These are phyloP conservation scores for Merluccius polli DNA, from an alignment of 2,797 vertebrate species.

Conservation along the genomic window DNA sequence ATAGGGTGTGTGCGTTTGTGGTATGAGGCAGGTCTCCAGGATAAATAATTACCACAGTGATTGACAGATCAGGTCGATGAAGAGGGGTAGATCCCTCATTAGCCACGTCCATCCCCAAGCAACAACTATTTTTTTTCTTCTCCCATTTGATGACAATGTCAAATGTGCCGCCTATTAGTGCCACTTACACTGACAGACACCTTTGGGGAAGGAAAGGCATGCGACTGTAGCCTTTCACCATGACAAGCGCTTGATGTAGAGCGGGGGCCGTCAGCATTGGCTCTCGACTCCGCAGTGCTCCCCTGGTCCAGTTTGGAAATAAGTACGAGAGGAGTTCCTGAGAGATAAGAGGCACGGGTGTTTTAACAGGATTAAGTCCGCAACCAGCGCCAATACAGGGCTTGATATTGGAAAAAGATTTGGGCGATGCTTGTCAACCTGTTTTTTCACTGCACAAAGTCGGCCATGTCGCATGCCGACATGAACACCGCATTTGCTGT, in stretches of 20 bases:
- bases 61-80: slow-evolving; percentile 57
- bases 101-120: slow-evolving; percentile 56
- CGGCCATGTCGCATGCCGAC: no score
- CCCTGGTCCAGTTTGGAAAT: slow-evolving; percentile 23
- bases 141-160: slow-evolving; percentile 69
- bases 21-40: neutral
- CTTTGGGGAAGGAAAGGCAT: slow-evolving; percentile 37
- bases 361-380: neutral
- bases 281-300: slow-evolving; percentile 4
- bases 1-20: neutral
- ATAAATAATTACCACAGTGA: slow-evolving; percentile 69
- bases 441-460: neutral
- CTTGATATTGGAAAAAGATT: slow-evolving; percentile 17
- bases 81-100: slow-evolving; percentile 62
- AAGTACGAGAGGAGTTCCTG: slow-evolving; percentile 22
- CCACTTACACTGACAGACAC: slow-evolving; percentile 66
- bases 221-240: slow-evolving; percentile 35
- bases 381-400: slow-evolving; percentile 22
- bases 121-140: neutral
- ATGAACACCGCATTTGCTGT: no score
- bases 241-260: slow-evolving; percentile 41
- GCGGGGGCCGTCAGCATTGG: slow-evolving; percentile 7
- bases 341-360: slow-evolving; percentile 6
- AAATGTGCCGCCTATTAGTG: slow-evolving; percentile 74
- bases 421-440: neutral